These are phyloP conservation scores for Hybognathus amarus DNA, from an alignment of 2,797 vertebrate genomes.

Conservation along the genomic window DNA sequence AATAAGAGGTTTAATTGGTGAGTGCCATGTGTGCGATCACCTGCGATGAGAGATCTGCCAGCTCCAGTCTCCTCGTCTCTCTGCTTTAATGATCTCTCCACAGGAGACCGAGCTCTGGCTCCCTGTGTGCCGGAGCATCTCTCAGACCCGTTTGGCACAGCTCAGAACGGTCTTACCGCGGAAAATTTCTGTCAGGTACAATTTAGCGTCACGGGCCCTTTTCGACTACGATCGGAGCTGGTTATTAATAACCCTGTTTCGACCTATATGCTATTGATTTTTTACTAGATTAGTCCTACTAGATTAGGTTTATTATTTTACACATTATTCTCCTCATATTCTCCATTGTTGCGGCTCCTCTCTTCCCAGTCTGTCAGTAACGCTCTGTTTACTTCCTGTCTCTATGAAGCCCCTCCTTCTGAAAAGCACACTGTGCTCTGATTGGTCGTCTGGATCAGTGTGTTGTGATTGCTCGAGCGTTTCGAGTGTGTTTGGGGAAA, in stretches of 20 bases:
- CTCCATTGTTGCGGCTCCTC: background rate
- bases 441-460: too few species aligned
- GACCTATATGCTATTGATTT: background rate
- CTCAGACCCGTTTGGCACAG: background rate
- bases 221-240: background rate
- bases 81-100: slow-evolving; percentile 45
- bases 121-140: background rate
- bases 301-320: background rate
- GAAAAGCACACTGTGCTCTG: background rate
- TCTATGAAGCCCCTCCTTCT: background rate
- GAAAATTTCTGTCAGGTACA: slow-evolving; percentile 6
- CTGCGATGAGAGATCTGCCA: slow-evolving; percentile 41
- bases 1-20: slow-evolving; percentile 51
- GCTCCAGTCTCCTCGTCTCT: slow-evolving; percentile 1
- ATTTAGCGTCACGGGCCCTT: background rate
- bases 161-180: background rate
- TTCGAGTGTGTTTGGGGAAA: too few species aligned
- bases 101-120: background rate
- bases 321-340: background rate
- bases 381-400: too few species aligned
- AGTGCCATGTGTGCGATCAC: slow-evolving; percentile 45
- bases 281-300: background rate
- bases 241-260: background rate
- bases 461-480: background rate
- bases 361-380: background rate